These are phyloP conservation scores for Metopia argyrocephala DNA, from an alignment of 2,888 invertebrate species.

Conservation along the genomic window DNA sequence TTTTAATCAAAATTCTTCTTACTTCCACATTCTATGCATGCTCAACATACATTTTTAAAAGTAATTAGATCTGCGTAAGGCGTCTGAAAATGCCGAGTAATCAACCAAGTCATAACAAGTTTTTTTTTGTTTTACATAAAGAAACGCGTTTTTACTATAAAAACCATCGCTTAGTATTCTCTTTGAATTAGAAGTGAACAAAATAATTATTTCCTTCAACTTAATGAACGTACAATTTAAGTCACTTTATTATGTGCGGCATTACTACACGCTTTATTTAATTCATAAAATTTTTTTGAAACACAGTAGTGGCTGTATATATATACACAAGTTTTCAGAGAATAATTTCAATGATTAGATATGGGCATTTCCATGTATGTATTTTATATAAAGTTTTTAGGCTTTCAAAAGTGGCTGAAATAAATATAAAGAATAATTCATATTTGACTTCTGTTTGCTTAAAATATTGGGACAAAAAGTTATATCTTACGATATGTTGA, in stretches of 20 bases:
- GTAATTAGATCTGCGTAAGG: neutral
- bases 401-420: too few relatives aligned
- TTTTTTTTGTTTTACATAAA: neutral
- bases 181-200: neutral
- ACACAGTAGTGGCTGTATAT: neutral
- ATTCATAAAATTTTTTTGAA: neutral
- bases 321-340: too few relatives aligned
- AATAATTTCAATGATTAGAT: too few relatives aligned
- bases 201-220: neutral
- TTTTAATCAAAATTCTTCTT: neutral
- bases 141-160: neutral
- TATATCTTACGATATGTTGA: too few relatives aligned
- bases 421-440: too few relatives aligned
- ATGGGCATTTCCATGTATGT: too few relatives aligned
- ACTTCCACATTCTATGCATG: neutral
- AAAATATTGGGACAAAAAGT: too few relatives aligned
- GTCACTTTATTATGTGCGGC: neutral
- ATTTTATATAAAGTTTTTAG: too few relatives aligned
- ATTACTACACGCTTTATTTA: neutral
- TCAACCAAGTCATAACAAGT: neutral
- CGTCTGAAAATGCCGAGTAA: neutral
- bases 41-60: neutral
- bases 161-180: neutral
- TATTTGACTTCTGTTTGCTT: too few relatives aligned
- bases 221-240: neutral